These are phyloP conservation scores for Hoplostethus atlanticus DNA, from an alignment of 2,797 vertebrate species.

Conservation along the genomic window DNA sequence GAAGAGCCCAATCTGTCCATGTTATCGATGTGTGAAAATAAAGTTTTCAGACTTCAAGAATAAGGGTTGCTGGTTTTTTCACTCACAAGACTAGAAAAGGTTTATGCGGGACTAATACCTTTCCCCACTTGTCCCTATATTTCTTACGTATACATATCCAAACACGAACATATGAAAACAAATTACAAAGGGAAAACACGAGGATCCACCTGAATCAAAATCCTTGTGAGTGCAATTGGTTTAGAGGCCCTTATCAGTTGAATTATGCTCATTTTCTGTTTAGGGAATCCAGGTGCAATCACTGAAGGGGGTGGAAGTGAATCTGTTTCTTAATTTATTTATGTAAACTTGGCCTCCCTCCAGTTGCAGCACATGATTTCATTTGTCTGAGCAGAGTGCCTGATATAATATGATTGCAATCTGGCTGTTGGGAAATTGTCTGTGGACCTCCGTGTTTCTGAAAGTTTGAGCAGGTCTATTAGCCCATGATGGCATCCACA, in stretches of 20 bases:
- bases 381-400: conserved; percentile 80
- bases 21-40: conserved; percentile 4
- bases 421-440: conserved; percentile 74
- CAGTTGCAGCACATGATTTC: conserved; percentile 81
- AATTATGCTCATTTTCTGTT: conserved; percentile 68
- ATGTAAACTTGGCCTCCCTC: conserved; percentile 80
- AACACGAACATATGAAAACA: conserved; percentile 26
- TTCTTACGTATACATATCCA: neutral
- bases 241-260: conserved; percentile 70
- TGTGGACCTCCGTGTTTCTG: conserved; percentile 64
- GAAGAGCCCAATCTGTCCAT: too few relatives aligned
- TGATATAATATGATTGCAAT: conserved; percentile 82
- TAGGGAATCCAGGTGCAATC: conserved; percentile 74
- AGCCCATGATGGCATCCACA: conserved; percentile 46
- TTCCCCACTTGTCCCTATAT: conserved; percentile 4
- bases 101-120: neutral
- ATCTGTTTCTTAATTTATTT: conserved; percentile 84
- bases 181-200: conserved; percentile 30
- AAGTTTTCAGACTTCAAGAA: conserved; percentile 13
- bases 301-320: conserved; percentile 77
- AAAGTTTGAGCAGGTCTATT: conserved; percentile 65
- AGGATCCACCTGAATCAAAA: conserved; percentile 46
- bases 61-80: conserved; percentile 3
- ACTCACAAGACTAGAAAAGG: conserved; percentile 3
- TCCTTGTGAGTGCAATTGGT: conserved; percentile 64